These are phyloP conservation scores for Ostrea edulis DNA, from an alignment of 1,140 invertebrate genomes.

Conservation along the genomic window DNA sequence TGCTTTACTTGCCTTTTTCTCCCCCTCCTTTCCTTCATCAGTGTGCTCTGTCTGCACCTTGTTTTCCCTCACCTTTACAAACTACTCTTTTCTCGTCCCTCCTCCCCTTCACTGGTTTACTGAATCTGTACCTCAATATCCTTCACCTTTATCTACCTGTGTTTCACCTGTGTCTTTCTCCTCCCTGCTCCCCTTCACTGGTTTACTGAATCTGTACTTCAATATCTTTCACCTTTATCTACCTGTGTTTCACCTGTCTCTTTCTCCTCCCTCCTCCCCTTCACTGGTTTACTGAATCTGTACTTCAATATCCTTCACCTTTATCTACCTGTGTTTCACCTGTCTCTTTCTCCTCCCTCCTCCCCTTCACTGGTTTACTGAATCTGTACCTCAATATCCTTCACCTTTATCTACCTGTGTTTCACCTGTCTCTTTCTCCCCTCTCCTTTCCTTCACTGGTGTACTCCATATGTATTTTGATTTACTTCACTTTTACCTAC, in stretches of 20 bases:
- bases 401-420: background rate
- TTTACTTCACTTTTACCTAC: background rate
- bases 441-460: background rate
- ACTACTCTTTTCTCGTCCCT: background rate
- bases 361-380: background rate
- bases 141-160: too few relatives aligned
- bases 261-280: slow-evolving; percentile 43
- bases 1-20: background rate
- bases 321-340: background rate
- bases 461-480: background rate
- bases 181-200: slow-evolving; percentile 50
- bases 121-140: too few relatives aligned
- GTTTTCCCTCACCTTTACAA: background rate
- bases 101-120: too few relatives aligned
- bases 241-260: slow-evolving; percentile 48
- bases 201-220: background rate
- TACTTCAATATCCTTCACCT: background rate
- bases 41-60: too few relatives aligned
- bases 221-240: background rate
- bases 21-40: too few relatives aligned
- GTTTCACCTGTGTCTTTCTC: too few relatives aligned
- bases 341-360: background rate
- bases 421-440: too few relatives aligned
- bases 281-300: slow-evolving; percentile 53
- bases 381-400: too few relatives aligned